Base-by-base conservation (phyloP, 2,888 invertebrate species). In the Lasioglossum figueresi region DNA sequence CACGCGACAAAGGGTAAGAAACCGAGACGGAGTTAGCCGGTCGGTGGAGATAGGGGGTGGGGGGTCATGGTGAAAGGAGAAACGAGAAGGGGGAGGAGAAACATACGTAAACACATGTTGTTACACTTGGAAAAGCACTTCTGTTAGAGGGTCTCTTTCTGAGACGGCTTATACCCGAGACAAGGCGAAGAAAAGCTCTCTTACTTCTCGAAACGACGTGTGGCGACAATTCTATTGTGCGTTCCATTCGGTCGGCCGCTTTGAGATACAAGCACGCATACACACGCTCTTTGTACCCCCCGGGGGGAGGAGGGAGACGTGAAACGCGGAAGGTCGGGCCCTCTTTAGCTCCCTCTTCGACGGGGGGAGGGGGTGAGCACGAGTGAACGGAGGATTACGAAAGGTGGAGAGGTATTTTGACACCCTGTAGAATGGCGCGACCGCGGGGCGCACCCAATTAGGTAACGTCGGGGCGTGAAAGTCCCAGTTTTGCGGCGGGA, bases 401-500 rank as follows among this genome's bases (percentile, higher is more conserved):
- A 86, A 79, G 83, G 85, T 88, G 27, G 86, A 86, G 91, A 92
- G 93, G 95, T 95, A 95, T 95, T 95, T 95, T 95, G 95, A 95
- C 95, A 95, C 95, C 94, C 93, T 79, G 86, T 90, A 94, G 94
- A 95, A 94, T 93, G 89, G 93, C 89, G 91, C 93, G 91, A 91
- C 94, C 93, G 91, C 94, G 95, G 93, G 94, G 94, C 91, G 93
- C 91, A 93, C 93, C 95, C 95, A 94, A 94, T 95, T 95, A 94
- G 94, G 93, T 92, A 92, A 93, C 93, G 92, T 89, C 86, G 87
- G 91, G 91, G 92, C 92, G 92, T 93, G 90, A 93, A 92, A 89
- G 82, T 87, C 86, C 78, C 75, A 45, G 85, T 85, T 70, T 78
- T 74, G 78, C 89, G 79, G 85, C 87, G 85, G 78, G 88, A 82